Percentiles rank a stretch among this genome's conserved stretches.
Conservation (phyloP, 2,113 vertebrate genomes). For the Nothocercus nigrocapillus region DNA sequence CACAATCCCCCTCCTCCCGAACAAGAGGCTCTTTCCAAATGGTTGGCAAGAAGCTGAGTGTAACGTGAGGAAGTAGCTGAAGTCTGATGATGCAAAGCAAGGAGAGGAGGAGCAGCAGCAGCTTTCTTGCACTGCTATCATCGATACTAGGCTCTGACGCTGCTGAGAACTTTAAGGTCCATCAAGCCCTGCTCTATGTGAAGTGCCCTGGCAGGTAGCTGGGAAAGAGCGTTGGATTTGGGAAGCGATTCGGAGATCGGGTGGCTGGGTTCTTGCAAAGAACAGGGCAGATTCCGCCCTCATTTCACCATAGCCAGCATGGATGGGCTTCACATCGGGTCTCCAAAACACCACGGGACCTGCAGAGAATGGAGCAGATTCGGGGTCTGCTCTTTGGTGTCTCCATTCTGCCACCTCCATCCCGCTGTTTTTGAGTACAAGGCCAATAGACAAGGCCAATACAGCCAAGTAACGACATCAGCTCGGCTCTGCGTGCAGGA, state of each 20-base stretch:
- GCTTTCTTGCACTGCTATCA: neutral
- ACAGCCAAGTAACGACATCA: fast-evolving
- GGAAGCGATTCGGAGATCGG: fast-evolving
- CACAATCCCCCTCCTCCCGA: neutral
- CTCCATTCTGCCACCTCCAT: neutral
- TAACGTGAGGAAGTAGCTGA: slow-evolving; percentile 28
- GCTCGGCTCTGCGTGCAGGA: neutral
- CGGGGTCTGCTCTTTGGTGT: fast-evolving
- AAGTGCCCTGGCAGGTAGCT: neutral
- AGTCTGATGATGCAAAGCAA: neutral
- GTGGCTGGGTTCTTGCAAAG: fast-evolving
- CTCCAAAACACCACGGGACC: neutral
- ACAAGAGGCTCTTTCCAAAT: neutral
- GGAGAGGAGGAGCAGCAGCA: neutral
- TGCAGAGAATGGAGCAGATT: fast-evolving
- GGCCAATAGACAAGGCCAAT: neutral
- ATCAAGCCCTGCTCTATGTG: neutral
- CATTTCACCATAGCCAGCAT: fast-evolving
- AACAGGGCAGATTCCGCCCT: fast-evolving
- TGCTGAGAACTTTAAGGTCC: neutral
- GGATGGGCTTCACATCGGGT: neutral
- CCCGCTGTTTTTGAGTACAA: neutral
- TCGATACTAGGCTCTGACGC: neutral
- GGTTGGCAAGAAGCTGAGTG: neutral
- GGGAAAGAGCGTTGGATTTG: neutral